Evolutionary conservation across 1,140 invertebrate genomes (phyloP).

Genomic region (Tyrophagus putrescentiae): DNA sequence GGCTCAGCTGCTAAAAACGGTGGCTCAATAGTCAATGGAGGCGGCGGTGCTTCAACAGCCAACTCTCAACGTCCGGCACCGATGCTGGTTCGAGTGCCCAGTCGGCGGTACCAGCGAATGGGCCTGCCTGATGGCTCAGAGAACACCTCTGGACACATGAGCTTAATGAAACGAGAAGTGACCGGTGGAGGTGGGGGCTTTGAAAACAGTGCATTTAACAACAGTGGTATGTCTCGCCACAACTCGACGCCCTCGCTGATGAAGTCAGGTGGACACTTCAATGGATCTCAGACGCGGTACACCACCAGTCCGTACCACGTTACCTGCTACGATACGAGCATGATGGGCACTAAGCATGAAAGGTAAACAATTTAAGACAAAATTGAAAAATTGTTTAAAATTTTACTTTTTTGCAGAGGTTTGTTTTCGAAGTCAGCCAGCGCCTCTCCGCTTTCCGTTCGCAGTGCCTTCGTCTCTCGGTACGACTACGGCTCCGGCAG

Average conservation of each 20-base stretch:
- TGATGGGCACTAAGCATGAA: background rate
- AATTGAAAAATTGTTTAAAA: background rate
- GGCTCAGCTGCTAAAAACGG: background rate
- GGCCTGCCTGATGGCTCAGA: constrained; percentile 34
- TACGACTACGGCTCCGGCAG: constrained; percentile 28
- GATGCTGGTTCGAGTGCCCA: constrained; percentile 70
- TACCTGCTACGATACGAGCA: background rate
- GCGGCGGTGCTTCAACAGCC: no score
- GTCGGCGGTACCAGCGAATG: constrained; percentile 59
- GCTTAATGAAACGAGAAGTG: no score
- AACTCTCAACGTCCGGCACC: constrained; percentile 47
- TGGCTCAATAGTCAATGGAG: no score
- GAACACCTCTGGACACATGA: no score
- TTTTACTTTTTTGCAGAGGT: background rate
- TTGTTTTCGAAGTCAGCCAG: constrained; percentile 23
- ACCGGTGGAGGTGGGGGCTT: background rate
- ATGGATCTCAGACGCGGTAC: background rate
- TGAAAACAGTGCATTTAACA: background rate
- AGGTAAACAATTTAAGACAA: background rate
- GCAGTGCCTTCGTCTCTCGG: constrained; percentile 31
- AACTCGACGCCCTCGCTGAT: constrained; percentile 12
- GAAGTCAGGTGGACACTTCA: no score
- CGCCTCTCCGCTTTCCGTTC: constrained; percentile 40
- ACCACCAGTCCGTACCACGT: background rate
- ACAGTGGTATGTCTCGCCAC: constrained; percentile 10